Evolutionary conservation across 2,797 vertebrate genomes (phyloP).

Genomic region (Crocodylus rhombifer): DNA sequence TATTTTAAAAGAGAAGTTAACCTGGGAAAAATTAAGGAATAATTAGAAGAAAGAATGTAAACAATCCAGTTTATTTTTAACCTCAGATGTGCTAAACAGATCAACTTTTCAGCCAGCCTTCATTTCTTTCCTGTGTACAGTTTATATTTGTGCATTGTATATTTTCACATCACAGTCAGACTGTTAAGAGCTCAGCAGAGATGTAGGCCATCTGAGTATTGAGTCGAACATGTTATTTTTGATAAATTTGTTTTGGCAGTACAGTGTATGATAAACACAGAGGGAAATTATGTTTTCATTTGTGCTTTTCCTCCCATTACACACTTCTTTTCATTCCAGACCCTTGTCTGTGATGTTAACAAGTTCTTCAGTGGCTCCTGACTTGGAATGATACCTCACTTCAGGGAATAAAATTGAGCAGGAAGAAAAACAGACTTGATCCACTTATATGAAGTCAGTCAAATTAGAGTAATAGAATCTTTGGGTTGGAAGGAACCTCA

Average conservation of each 20-base stretch:
- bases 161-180: background rate
- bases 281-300: constrained; percentile 15
- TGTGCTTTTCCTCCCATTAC: background rate
- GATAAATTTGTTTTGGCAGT: constrained; percentile 12
- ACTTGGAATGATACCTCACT: constrained; percentile 13
- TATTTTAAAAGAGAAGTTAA: background rate
- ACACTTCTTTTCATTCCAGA: background rate
- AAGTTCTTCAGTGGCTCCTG: background rate
- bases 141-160: constrained; percentile 22
- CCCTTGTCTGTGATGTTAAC: background rate
- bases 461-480: background rate
- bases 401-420: background rate
- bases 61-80: background rate
- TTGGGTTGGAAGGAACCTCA: no score
- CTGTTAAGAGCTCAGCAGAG: background rate
- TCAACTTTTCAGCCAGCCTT: background rate
- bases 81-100: background rate
- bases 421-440: background rate
- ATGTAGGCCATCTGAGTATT: constrained; percentile 5
- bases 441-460: background rate
- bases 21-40: background rate
- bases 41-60: background rate
- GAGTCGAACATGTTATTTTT: constrained; percentile 18
- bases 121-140: constrained; percentile 3
- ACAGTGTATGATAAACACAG: constrained; percentile 24